Percentiles rank a stretch among this genome's conserved stretches.
Conservation (phyloP, 2,113 vertebrate genomes). For the Coturnix japonica region DNA sequence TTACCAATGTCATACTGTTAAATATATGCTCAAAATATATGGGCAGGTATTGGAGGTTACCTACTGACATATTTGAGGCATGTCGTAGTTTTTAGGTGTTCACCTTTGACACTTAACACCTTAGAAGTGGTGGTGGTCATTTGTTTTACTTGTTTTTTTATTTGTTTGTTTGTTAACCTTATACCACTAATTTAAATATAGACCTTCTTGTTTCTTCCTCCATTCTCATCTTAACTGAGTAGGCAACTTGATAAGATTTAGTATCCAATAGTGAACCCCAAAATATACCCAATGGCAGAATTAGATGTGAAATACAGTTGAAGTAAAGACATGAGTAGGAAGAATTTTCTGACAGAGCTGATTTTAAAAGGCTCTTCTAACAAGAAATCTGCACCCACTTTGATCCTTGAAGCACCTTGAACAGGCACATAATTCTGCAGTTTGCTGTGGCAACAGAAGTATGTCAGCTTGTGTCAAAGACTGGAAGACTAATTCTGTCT, state of each 20-base stretch:
- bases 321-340: background rate
- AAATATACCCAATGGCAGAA: background rate
- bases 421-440: background rate
- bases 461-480: background rate
- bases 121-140: background rate
- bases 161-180: background rate
- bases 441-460: slow-evolving; percentile 16
- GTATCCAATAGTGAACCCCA: background rate
- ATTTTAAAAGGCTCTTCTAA: slow-evolving; percentile 7
- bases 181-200: background rate
- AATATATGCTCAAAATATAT: background rate
- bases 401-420: slow-evolving; percentile 23
- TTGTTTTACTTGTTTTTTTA: background rate
- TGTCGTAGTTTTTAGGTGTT: background rate
- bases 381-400: slow-evolving; percentile 25
- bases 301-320: background rate
- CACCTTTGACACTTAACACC: background rate
- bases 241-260: background rate
- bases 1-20: background rate
- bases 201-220: background rate
- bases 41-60: background rate
- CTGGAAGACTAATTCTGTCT: slow-evolving; percentile 32
- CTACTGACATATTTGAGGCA: background rate
- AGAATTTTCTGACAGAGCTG: background rate
- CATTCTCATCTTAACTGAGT: background rate